Conservation (phyloP, 1,140 invertebrate genomes). For the Colletes gigas region DNA sequence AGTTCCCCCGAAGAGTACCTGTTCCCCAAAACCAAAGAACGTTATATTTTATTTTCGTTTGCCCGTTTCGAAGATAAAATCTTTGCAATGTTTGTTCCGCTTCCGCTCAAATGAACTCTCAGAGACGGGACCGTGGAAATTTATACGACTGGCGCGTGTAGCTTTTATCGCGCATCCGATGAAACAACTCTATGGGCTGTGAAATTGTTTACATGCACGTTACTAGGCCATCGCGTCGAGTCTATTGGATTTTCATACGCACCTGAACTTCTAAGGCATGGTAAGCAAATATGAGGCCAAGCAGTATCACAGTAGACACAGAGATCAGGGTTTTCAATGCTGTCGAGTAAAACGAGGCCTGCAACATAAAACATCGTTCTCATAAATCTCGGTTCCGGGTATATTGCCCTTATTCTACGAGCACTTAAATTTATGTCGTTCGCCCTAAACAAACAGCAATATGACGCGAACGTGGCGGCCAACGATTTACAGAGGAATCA, state of each 20-base stretch:
- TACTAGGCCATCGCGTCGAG: background rate
- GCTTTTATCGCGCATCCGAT: background rate
- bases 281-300: slow-evolving; percentile 99
- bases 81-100: too few species aligned
- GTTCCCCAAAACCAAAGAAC: too few species aligned
- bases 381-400: slow-evolving; percentile 17
- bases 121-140: background rate
- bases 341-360: slow-evolving; percentile 97
- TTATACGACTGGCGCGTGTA: background rate
- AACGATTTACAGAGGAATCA: too few species aligned
- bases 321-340: slow-evolving; percentile 99
- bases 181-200: background rate
- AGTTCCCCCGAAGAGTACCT: too few species aligned
- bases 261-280: slow-evolving; percentile 99
- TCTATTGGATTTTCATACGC: slow-evolving; percentile 71
- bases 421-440: background rate
- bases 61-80: too few species aligned
- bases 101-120: slow-evolving; percentile 1
- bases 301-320: slow-evolving; percentile 98
- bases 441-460: background rate
- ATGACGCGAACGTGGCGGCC: too few species aligned
- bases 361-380: slow-evolving; percentile 80
- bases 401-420: background rate
- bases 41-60: too few species aligned
- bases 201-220: slow-evolving; percentile 38